phyloP scores from a whole-genome alignment of 2,797 vertebrate species.

The Ptychobarbus kaznakovi region DNA sequence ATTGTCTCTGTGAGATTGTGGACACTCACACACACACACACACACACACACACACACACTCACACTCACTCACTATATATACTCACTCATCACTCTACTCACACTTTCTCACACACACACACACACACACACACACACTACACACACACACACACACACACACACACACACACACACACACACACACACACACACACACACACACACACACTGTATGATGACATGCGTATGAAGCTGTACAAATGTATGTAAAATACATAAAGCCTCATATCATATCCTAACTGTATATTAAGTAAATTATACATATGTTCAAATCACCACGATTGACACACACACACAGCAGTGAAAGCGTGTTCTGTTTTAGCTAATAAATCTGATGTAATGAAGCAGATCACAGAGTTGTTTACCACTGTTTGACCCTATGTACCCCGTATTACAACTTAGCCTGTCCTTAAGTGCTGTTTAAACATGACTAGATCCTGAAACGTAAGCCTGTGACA shows the following conservation, averaged over 20 bases:
- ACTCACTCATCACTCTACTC: too few species aligned
- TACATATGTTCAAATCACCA: too few species aligned
- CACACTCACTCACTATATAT: too few species aligned
- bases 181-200: too few species aligned
- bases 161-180: too few species aligned
- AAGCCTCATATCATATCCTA: too few species aligned
- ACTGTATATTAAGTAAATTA: too few species aligned
- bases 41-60: neutral
- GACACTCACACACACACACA: neutral
- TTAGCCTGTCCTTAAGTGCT: slow-evolving; percentile 36
- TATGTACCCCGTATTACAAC: slow-evolving; percentile 2
- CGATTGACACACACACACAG: slow-evolving; percentile 19
- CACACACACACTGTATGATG: too few species aligned
- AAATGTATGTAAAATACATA: too few species aligned
- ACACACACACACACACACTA: neutral
- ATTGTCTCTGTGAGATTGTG: slow-evolving; percentile 65
- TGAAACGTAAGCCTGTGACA: slow-evolving; percentile 46
- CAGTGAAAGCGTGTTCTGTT: slow-evolving; percentile 52
- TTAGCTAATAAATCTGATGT: slow-evolving; percentile 54
- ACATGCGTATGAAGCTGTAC: too few species aligned
- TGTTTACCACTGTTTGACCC: slow-evolving; percentile 61
- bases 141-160: neutral
- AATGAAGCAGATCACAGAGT: slow-evolving; percentile 55
- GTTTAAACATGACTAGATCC: slow-evolving; percentile 41
- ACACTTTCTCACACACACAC: too few species aligned